Evolutionary conservation across 2,888 invertebrate genomes (phyloP).

Genomic region (Noctua fimbriata): DNA sequence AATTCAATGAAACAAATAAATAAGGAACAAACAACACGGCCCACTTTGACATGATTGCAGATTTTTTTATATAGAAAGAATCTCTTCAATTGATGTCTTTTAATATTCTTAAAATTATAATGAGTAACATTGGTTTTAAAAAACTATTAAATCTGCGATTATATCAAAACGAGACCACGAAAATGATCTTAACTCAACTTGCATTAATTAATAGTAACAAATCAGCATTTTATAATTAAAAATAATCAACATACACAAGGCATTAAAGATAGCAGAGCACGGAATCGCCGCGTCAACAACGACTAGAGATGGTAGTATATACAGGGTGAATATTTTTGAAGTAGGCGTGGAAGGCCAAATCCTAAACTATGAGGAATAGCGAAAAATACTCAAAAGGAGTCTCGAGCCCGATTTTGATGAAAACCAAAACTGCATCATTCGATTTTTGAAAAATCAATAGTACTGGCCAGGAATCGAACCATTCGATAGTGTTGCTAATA

Average conservation of each 20-base stretch:
- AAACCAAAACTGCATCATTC: no score
- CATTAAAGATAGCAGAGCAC: slow-evolving; percentile 8
- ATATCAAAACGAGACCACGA: slow-evolving; percentile 42
- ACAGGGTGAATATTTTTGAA: no score
- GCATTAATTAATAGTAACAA: slow-evolving; percentile 33
- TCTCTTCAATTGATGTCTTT: slow-evolving; percentile 47
- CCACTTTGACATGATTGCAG: slow-evolving; percentile 54
- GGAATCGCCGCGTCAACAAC: background rate
- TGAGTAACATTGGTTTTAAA: slow-evolving; percentile 26
- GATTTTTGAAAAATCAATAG: no score
- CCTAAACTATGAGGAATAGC: no score
- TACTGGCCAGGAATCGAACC: no score
- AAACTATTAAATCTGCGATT: slow-evolving; percentile 46
- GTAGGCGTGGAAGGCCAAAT: no score
- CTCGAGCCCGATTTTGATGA: no score
- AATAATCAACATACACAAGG: slow-evolving; percentile 45
- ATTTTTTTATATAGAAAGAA: slow-evolving; percentile 19
- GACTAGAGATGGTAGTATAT: background rate
- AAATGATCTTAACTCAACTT: slow-evolving; percentile 33
- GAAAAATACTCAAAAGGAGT: no score
- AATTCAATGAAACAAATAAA: slow-evolving; percentile 37
- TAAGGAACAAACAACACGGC: slow-evolving; percentile 36
- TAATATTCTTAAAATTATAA: slow-evolving; percentile 41
- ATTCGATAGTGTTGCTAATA: no score
- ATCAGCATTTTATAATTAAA: slow-evolving; percentile 47